phyloP scores from a whole-genome alignment of 2,888 invertebrate species.

The Phytoseiulus persimilis region DNA sequence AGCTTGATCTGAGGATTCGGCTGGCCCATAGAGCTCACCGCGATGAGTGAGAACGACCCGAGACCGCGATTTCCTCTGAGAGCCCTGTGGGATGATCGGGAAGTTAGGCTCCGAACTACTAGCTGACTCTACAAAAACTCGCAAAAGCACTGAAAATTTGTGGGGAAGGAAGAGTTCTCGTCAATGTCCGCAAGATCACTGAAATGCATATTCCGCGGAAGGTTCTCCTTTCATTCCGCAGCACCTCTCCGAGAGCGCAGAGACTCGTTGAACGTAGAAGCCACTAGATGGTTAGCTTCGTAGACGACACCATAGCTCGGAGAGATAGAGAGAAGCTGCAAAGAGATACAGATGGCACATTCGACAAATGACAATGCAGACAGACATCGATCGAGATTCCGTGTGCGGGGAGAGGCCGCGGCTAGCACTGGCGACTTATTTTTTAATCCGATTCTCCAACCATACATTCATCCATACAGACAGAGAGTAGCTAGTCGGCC shows the following conservation, averaged over 20 bases:
- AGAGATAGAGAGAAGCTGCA: background rate
- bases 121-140: no score
- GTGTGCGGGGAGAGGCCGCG: background rate
- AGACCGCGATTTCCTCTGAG: no score
- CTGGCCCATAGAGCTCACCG: no score
- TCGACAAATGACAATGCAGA: constrained; percentile 5
- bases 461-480: background rate
- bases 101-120: no score
- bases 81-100: no score
- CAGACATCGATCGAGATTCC: background rate
- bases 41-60: no score
- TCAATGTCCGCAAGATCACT: no score
- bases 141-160: no score
- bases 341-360: constrained; percentile 5
- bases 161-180: no score
- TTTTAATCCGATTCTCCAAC: background rate
- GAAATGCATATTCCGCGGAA: background rate
- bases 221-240: background rate
- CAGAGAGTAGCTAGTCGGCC: background rate
- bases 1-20: background rate
- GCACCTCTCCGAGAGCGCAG: background rate
- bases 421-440: background rate
- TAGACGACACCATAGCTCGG: background rate
- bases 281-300: background rate
- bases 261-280: background rate